Base-by-base conservation (phyloP, 1,140 invertebrate species). In the Bathynomus jamesi region DNA sequence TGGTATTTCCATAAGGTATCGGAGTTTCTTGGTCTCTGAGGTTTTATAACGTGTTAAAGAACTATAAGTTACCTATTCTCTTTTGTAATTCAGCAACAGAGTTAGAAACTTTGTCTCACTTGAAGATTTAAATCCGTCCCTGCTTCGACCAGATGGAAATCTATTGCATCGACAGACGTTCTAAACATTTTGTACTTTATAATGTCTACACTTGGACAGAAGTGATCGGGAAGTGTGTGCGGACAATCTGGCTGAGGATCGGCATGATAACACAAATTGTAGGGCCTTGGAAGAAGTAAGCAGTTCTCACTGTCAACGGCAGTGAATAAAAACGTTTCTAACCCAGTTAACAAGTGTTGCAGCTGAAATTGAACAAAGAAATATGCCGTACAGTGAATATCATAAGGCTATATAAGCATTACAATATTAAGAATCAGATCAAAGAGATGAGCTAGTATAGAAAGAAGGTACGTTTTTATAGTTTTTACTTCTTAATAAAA, bases 121-220 rank as follows among this genome's bases (percentile, higher is more conserved):
- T 92, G 93, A 0, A 96, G 80, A 81, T 95, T 91, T 27, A 96
- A 83, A 0, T 91, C 91, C 8, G 92, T 93, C 21, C 92, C 92
- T 27, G 86, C 87, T 82, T 99, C 96, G 32, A 95, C 90, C 4
- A 99, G 81, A 83, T 93, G 94, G 4, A 99, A 84, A 83, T 97
- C 94, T 4, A 99, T 84, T 0, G 90, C 88, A 83, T 99, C 96
- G 27, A 99, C 85, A 0, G 93, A 91, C 0, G 97, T 84, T 27
- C 96, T 85, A 5, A 92, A 91, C 89, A 99, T 93, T 79, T 90
- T 87, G 80, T 99, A 99, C 80, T 99, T 99, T 30, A 99, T 91
- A 79, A 95, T 91, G 78, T 95, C 93, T 0, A 89, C 86, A 53
- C 89, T 89, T 7, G 93, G 93, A 82, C 93, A 96, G 25, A 87